These are phyloP conservation scores for Andinoacara biseriatus DNA, from an alignment of 2,113 vertebrate genomes.

Conservation along the genomic window DNA sequence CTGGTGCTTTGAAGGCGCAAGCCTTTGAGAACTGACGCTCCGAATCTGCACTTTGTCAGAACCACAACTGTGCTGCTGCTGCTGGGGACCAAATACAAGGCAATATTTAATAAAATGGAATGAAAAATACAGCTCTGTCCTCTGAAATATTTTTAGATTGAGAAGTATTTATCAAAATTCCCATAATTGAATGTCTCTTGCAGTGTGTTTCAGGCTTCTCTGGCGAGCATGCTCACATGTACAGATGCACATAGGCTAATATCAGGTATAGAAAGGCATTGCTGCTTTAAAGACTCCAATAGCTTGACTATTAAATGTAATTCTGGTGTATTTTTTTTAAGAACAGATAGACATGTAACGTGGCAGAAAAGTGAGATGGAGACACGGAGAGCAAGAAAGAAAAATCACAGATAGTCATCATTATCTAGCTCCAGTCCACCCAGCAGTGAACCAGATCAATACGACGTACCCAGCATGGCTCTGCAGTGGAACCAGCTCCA, in stretches of 20 bases:
- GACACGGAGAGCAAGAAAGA: constrained; percentile 42
- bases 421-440: constrained; percentile 67
- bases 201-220: background rate
- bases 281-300: background rate
- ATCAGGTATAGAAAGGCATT: background rate
- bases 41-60: constrained; percentile 33
- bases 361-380: constrained; percentile 35
- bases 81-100: constrained; percentile 9
- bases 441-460: constrained; percentile 72
- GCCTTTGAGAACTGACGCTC: constrained; percentile 37
- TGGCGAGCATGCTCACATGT: background rate
- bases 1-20: constrained; percentile 58
- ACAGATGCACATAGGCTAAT: background rate
- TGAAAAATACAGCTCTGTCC: constrained; percentile 7
- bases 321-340: background rate
- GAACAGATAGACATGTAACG: background rate
- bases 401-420: constrained; percentile 68
- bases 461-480: constrained; percentile 55
- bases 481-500: constrained; percentile 55
- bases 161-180: constrained; percentile 24
- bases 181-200: background rate
- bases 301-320: constrained; percentile 30
- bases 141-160: constrained; percentile 6
- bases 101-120: constrained; percentile 6
- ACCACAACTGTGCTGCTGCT: background rate